Base-by-base conservation (phyloP, 2,797 vertebrate genomes). In the Lepidocolaptes lacrymiger region DNA sequence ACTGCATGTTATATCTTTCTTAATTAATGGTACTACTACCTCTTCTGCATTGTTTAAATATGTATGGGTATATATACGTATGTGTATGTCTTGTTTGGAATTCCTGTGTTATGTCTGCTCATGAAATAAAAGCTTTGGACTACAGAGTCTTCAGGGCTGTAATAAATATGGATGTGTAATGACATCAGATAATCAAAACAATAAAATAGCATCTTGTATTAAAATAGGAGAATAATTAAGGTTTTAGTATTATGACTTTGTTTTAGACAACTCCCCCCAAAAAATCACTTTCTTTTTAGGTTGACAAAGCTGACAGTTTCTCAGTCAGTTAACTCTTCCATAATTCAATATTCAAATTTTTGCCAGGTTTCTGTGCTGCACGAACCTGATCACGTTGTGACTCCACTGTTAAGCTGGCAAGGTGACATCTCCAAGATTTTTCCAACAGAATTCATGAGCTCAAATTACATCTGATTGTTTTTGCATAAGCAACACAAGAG, bases 21-120 rank as follows among this genome's bases (percentile, higher is more conserved):
- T 66, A 59, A 85, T 81, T n/a, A 79, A 87, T 4, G 9, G 79
- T 52, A 22, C 93, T 39, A 5, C 39, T 96, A 93, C 93, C 95
- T 97, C 91, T 78, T 49, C 41, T 84, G 62, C 54, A 24, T 12
- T 81, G 75, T 89, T 74, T 62, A 46, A 80, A 51, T 85, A 79
- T 77, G 15, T 37, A 23, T 68, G 68, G 48, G 17, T 64, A 46
- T 44, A 8, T 39, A 4, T 55, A 27, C 64, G 11, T 39, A 0
- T 36, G 30, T 75, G 32, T 79, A 6, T 75, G 84, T 89, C 56
- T 72, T 69, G 59, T 64, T 68, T 77, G 14, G 61, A 55, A 9
- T 54, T 68, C 48, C 41, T 91, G n/a, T 63, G 34, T 62, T 52
- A 12, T 67, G 56, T 85, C 61, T 61, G 78, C 78, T 72, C 46